Evolutionary conservation across 2,888 invertebrate genomes (phyloP), one percentile per base, ranked within the genome.

Genomic region (Liposcelis brunnea): DNA sequence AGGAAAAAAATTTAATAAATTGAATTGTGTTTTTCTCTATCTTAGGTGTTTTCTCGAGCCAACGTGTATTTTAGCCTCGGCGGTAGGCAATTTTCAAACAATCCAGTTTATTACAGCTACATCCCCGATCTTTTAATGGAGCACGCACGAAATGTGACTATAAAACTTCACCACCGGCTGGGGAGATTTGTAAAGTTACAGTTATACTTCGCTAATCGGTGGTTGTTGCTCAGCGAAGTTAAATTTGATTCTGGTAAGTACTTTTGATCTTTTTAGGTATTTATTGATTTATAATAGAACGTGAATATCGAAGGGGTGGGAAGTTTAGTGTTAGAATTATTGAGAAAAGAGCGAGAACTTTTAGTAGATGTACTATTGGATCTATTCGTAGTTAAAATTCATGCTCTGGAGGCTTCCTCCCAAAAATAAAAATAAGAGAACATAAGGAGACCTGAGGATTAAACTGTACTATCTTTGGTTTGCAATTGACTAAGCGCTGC

Each of bases 171-270:
- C 58, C 73, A 83, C 58, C 71, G 79, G 48, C 70, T 84, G 45
- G 87, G 81, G 47, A 71, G 73, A 52, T 83, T 74, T 63, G 65
- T 87, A 52, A 80, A 79, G 65, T 65, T 79, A 57, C 76, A 81
- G 59, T 71, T 87, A 45, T 79, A 79, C 62, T 87, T 85, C 61
- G 80, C 81, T 46, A 72, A 78, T 36, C 71, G 75, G 55, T 89
- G 87, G 86, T 77, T 89, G 59, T 75, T 87, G 70, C 69, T 89
- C 56, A 84, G 85, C 61, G 89, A 89, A 66, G 74, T 87, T 51
- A 74, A 78, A 55, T 87, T 89, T 61, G 74, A 76, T 56, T 85
- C 85, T 55, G 77, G 85, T 85, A 64, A 64, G 67, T 46, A 2
- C 7, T 14, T 5, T 14, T 34, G 42, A 8, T 19, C 34, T 46